Evolutionary conservation across 2,113 vertebrate genomes (phyloP).

Genomic region (Mobula hypostoma): DNA sequence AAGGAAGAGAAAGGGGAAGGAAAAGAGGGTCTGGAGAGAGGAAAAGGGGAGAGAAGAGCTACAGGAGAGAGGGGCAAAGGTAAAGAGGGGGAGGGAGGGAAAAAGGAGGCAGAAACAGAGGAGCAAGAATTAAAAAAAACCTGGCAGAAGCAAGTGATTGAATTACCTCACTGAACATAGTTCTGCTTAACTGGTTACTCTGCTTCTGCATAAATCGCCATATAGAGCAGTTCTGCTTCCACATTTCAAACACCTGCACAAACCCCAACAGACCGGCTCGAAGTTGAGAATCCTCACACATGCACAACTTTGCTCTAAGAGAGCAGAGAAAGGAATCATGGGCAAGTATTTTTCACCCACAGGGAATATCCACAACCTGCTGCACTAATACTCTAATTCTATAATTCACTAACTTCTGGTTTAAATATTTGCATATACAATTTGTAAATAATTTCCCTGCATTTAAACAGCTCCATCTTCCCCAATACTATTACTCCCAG

Average conservation of each 20-base stretch:
- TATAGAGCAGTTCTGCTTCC: constrained; percentile 5
- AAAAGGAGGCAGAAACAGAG: no score
- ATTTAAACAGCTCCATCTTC: background rate
- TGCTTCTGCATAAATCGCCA: constrained; percentile 12
- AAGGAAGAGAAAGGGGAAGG: constrained; percentile 38
- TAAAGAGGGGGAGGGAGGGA: background rate
- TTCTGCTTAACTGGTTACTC: constrained; percentile 7
- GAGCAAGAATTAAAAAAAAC: background rate
- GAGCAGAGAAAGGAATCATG: background rate
- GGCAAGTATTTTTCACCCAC: background rate
- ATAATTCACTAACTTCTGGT: background rate
- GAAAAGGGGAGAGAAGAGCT: constrained; percentile 32
- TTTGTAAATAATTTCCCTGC: background rate
- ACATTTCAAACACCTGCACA: constrained; percentile 28
- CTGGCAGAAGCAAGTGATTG: background rate
- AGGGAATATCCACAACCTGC: background rate
- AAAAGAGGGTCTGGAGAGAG: constrained; percentile 28
- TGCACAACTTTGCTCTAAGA: background rate
- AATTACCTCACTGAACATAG: background rate
- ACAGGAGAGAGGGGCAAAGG: constrained; percentile 35
- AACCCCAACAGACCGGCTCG: background rate
- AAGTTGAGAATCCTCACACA: background rate
- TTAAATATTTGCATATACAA: background rate
- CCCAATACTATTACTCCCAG: background rate
- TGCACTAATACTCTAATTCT: background rate